Conservation (phyloP, 2,113 vertebrate species). For the Hypocryptadius cinnamomeus region DNA sequence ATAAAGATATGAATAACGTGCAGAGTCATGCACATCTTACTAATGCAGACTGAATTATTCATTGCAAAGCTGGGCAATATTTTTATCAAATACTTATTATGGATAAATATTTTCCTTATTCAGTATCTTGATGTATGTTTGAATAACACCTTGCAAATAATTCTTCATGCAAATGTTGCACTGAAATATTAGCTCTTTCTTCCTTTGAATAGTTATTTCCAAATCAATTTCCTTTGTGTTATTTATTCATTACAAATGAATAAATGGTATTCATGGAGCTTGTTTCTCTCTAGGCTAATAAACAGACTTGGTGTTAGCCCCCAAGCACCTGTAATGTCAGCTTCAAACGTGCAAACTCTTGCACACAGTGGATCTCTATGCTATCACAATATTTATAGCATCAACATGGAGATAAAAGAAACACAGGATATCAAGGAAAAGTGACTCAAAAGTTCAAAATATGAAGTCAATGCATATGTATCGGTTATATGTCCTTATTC, state of each 20-base stretch:
- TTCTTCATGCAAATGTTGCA: not conserved
- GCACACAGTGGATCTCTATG: not conserved
- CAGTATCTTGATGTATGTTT: not conserved
- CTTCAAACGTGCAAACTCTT: not conserved
- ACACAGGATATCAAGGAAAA: not conserved
- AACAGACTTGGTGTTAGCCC: not conserved
- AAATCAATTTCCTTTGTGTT: not conserved
- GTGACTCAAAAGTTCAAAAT: not conserved
- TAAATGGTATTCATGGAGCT: not conserved
- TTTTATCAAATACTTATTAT: slow-evolving; percentile 24
- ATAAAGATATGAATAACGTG: not conserved
- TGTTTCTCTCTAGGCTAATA: not conserved
- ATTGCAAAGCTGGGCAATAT: not conserved
- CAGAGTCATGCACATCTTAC: not conserved
- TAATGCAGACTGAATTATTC: slow-evolving; percentile 41
- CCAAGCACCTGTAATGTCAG: not conserved
- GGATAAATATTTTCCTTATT: slow-evolving; percentile 19
- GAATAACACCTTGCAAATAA: slow-evolving; percentile 9
- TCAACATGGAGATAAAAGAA: not conserved
- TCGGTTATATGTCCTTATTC: not conserved
- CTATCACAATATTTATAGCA: not conserved
- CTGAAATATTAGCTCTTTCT: not conserved
- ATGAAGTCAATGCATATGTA: not conserved
- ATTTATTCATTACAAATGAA: not conserved
- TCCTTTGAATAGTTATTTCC: slow-evolving; percentile 21